phyloP scores from a whole-genome alignment of 2,797 vertebrate genomes.

The Phoebastria nigripes region DNA sequence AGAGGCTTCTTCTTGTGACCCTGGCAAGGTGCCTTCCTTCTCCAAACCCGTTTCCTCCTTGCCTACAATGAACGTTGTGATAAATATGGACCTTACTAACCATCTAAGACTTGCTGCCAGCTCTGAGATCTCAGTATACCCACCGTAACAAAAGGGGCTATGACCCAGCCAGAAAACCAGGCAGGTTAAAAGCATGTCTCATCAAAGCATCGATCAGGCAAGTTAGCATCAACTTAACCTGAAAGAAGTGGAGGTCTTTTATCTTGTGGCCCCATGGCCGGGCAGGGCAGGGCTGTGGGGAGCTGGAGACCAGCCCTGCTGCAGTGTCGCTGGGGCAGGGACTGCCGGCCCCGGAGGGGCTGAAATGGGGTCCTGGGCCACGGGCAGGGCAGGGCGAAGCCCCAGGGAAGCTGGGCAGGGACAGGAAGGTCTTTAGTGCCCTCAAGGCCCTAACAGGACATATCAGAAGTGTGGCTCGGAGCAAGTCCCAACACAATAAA shows the following conservation, averaged over 20 bases:
- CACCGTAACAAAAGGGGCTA: neutral
- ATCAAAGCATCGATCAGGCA: neutral
- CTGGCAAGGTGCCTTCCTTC: neutral
- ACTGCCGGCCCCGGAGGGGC: rapidly evolving
- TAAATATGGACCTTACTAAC: neutral
- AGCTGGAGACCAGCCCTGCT: neutral
- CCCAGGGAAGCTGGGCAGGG: neutral
- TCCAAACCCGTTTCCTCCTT: neutral
- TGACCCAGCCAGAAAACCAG: neutral
- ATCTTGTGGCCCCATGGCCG: too few relatives aligned
- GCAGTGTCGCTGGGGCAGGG: neutral
- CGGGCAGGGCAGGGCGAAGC: rapidly evolving
- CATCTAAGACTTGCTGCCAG: neutral
- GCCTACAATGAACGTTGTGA: neutral
- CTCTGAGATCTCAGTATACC: neutral
- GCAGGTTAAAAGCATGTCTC: rapidly evolving
- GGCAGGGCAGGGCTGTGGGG: neutral
- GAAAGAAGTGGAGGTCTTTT: neutral
- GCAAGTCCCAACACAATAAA: neutral
- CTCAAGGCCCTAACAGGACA: neutral
- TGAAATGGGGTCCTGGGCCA: neutral
- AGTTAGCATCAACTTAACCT: neutral
- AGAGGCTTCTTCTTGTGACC: neutral
- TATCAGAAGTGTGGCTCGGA: neutral
- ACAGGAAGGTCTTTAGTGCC: neutral